Evolutionary conservation across 2,113 vertebrate species (phyloP).

Genomic region (Strix uralensis): DNA sequence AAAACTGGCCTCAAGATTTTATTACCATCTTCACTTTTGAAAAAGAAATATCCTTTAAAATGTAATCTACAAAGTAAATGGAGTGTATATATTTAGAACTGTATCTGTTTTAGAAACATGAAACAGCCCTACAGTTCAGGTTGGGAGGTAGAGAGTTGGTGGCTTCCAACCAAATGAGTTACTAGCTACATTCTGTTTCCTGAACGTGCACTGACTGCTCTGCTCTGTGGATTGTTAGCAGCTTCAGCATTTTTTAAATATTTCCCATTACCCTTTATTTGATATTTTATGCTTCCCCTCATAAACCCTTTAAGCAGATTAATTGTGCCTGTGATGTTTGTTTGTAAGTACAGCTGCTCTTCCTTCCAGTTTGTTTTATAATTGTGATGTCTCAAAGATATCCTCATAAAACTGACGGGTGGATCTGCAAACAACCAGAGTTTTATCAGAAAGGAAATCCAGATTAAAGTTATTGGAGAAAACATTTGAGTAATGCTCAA

Average conservation of each 20-base stretch:
- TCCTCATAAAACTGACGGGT: constrained; percentile 69
- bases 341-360: constrained; percentile 82
- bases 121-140: constrained; percentile 71
- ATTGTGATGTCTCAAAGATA: constrained; percentile 74
- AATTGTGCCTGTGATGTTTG: constrained; percentile 80
- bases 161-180: constrained; percentile 70
- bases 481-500: constrained; percentile 37
- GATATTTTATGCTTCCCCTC: constrained; percentile 87
- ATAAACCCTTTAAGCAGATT: constrained; percentile 82
- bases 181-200: constrained; percentile 68
- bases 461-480: constrained; percentile 55
- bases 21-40: constrained; percentile 54
- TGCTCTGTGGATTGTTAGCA: constrained; percentile 69
- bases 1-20: constrained; percentile 62
- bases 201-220: constrained; percentile 65
- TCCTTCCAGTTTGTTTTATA: constrained; percentile 76
- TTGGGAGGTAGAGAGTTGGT: constrained; percentile 67
- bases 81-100: constrained; percentile 56
- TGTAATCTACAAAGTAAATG: constrained; percentile 59
- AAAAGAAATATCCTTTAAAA: constrained; percentile 65
- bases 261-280: constrained; percentile 84
- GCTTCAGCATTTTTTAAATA: constrained; percentile 78
- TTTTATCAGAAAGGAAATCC: constrained; percentile 72
- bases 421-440: constrained; percentile 69
- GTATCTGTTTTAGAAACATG: constrained; percentile 63